Base-by-base conservation (phyloP, 2,888 invertebrate genomes). In the Macaria notata region DNA sequence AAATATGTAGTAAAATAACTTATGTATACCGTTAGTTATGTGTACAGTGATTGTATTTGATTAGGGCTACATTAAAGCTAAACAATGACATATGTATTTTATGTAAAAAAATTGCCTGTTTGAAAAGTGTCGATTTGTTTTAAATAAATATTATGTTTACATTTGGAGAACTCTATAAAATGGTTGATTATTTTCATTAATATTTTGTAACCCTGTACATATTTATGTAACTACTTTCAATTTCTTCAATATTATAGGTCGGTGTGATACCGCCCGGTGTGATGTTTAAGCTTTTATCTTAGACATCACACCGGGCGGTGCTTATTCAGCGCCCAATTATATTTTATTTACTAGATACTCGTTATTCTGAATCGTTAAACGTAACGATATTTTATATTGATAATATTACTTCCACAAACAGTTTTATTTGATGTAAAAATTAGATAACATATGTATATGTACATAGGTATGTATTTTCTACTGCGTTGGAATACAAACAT, bases 221-320 rank as follows among this genome's bases (percentile, higher is more conserved):
- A 41, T 54, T 9, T 49, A 49, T 49, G 31, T 53, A 41, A 59
- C 50, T 41, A 47, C 42, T 53, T 49, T 44, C 50, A 29, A 30
- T 47, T 39, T 49, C 7, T 50, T 44, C 47, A 31, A 43, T 47
- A 41, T 44, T 47, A 44, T 39, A 39, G 19, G n/a, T n/a, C n/a
- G n/a, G n/a, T n/a, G n/a, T n/a, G n/a, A n/a, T n/a, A n/a, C n/a
- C n/a, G n/a, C n/a, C n/a, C n/a, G n/a, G n/a, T n/a, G n/a, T n/a
- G n/a, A n/a, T n/a, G n/a, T n/a, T n/a, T n/a, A n/a, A n/a, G 44
- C 33, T 44, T 50, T 19, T 41, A 49, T 54, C 42, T 44, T 58
- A 44, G 46, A 31, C 50, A 9, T 50, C 54, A 54, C 58, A 9
- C 1, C 38, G 38, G 50, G 54, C 29, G 50, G 50, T 9, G 9